Percentiles rank a stretch among this genome's conserved stretches.
phyloP scores from a whole-genome alignment of 2,888 invertebrate species.

The Drosophila mimica region DNA sequence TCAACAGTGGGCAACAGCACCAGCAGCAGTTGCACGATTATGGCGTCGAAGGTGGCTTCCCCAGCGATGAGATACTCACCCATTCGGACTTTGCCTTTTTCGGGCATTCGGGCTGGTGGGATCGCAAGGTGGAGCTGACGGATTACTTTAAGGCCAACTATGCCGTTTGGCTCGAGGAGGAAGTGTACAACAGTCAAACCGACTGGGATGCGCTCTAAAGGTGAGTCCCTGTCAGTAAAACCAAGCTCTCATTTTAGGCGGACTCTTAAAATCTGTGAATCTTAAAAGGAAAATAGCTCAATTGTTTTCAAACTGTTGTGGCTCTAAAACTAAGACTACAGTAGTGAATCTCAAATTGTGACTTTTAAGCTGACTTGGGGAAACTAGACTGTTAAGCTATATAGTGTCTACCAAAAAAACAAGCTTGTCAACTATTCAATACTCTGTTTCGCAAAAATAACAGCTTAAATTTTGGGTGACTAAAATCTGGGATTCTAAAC shows the following conservation, averaged over 20 bases:
- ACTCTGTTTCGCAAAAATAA: not conserved
- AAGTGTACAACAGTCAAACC: slow-evolving; percentile 95
- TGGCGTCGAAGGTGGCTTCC: slow-evolving; percentile 83
- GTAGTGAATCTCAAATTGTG: not conserved
- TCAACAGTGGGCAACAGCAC: slow-evolving; percentile 62
- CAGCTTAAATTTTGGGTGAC: not conserved
- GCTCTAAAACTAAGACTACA: not conserved
- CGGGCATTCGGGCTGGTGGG: slow-evolving; percentile 85
- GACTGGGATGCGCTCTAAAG: slow-evolving; percentile 89
- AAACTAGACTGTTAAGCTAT: not conserved
- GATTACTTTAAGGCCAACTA: slow-evolving; percentile 97
- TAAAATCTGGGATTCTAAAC: not conserved
- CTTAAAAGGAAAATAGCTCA: not conserved
- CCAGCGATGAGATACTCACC: slow-evolving; percentile 84
- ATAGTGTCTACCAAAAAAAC: not conserved
- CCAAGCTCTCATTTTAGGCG: not conserved
- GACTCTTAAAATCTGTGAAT: not conserved
- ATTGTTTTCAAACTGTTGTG: not conserved
- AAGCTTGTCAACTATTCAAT: not conserved
- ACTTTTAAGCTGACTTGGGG: not conserved
- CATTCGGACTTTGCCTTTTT: slow-evolving; percentile 84
- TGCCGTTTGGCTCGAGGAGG: slow-evolving; percentile 97
- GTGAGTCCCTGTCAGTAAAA: slow-evolving; percentile 5
- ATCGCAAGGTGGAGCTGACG: slow-evolving; percentile 89
- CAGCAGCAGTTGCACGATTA: slow-evolving; percentile 79